phyloP scores from a whole-genome alignment of 1,140 invertebrate species.

The Eueides isabella region DNA sequence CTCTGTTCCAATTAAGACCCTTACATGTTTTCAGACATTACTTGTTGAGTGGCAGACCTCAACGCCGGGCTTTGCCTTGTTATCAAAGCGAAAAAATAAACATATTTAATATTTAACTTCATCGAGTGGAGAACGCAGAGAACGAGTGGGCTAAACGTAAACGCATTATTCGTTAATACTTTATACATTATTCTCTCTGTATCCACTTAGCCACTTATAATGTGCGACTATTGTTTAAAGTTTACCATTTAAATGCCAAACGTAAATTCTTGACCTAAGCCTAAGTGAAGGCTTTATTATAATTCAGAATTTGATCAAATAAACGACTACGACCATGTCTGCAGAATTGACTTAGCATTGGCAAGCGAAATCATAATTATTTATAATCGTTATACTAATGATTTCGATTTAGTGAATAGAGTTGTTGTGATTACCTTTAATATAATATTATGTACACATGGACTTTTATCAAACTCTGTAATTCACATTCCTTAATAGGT shows the following conservation, averaged over 20 bases:
- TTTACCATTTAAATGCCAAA: conserved; percentile 10
- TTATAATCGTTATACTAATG: not conserved
- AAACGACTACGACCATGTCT: not conserved
- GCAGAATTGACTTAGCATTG: conserved; percentile 10
- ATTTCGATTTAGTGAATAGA: not conserved
- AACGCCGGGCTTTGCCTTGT: too few relatives aligned
- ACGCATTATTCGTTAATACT: too few relatives aligned
- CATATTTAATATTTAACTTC: too few relatives aligned
- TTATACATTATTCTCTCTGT: not conserved
- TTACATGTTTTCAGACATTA: too few relatives aligned
- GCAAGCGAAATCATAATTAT: conserved; percentile 12
- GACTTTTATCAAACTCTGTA: too few relatives aligned
- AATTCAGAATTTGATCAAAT: conserved; percentile 3
- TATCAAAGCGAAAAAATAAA: too few relatives aligned
- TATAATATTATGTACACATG: not conserved
- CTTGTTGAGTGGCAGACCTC: too few relatives aligned
- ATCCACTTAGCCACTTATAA: not conserved
- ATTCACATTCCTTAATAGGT: too few relatives aligned
- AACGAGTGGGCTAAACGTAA: too few relatives aligned
- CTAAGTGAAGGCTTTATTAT: conserved; percentile 6
- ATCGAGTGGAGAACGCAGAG: too few relatives aligned
- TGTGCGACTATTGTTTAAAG: not conserved
- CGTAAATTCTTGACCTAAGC: conserved; percentile 9
- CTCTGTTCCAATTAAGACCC: too few relatives aligned
- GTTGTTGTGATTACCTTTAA: not conserved